Evolutionary conservation across 2,113 vertebrate genomes (phyloP).

Genomic region (Petaurus breviceps): DNA sequence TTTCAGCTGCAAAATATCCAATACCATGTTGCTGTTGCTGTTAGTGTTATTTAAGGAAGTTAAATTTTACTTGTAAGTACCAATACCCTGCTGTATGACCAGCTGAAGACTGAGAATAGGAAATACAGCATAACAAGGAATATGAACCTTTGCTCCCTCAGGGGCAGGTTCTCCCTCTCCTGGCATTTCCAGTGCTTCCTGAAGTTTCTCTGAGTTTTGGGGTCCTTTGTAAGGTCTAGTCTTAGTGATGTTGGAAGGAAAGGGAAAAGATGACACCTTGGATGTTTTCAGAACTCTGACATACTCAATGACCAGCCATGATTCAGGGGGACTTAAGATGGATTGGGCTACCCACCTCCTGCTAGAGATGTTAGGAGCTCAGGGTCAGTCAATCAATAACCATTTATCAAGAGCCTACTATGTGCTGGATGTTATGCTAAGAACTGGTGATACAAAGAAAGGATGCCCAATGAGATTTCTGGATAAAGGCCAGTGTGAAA

Average conservation of each 20-base stretch:
- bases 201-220: not conserved
- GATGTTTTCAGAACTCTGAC: not conserved
- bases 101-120: not conserved
- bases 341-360: not conserved
- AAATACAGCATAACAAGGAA: not conserved
- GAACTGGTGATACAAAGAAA: not conserved
- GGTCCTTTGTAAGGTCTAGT: not conserved
- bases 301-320: not conserved
- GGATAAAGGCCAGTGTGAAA: not conserved
- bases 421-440: not conserved
- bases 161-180: not conserved
- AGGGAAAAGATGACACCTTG: not conserved
- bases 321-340: not conserved
- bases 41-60: not conserved
- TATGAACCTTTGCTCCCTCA: not conserved
- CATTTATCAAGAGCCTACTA: not conserved
- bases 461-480: not conserved
- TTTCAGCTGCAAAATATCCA: not conserved
- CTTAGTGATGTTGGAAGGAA: not conserved
- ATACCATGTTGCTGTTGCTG: not conserved
- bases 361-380: not conserved
- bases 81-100: not conserved
- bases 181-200: not conserved
- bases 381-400: not conserved
- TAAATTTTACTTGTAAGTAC: not conserved